These are phyloP conservation scores for Dicyrtomina minuta DNA, from an alignment of 2,888 invertebrate genomes.

Conservation along the genomic window DNA sequence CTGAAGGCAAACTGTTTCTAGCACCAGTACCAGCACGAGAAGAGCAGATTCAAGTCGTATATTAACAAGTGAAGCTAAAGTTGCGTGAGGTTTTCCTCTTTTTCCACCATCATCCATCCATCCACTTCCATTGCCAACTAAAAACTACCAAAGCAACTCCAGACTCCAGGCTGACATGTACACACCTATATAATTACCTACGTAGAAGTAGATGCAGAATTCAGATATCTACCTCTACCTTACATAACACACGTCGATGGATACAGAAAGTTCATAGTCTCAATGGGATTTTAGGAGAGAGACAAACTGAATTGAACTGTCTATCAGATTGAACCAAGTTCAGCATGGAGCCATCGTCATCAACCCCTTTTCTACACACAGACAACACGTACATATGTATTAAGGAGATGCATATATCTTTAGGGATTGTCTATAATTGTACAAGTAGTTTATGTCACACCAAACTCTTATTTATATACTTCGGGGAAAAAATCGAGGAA, in stretches of 20 bases:
- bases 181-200: no score
- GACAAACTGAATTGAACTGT: conserved; percentile 24
- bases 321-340: conserved; percentile 21
- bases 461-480: no score
- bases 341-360: conserved; percentile 14
- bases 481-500: no score
- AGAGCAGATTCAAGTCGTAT: no score
- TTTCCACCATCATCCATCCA: no score
- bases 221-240: not conserved
- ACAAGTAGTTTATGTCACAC: no score
- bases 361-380: not conserved
- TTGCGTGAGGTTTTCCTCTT: conserved; percentile 9
- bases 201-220: no score
- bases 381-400: no score
- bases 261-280: not conserved
- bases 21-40: conserved; percentile 3
- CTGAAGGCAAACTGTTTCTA: conserved; percentile 22
- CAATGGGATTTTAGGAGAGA: not conserved
- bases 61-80: not conserved
- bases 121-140: no score
- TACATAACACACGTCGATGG: not conserved
- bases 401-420: not conserved
- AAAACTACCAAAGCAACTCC: no score
- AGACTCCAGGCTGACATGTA: no score
- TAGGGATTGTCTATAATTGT: not conserved